Conservation (phyloP, 2,113 vertebrate genomes). For the Labeo catla region DNA sequence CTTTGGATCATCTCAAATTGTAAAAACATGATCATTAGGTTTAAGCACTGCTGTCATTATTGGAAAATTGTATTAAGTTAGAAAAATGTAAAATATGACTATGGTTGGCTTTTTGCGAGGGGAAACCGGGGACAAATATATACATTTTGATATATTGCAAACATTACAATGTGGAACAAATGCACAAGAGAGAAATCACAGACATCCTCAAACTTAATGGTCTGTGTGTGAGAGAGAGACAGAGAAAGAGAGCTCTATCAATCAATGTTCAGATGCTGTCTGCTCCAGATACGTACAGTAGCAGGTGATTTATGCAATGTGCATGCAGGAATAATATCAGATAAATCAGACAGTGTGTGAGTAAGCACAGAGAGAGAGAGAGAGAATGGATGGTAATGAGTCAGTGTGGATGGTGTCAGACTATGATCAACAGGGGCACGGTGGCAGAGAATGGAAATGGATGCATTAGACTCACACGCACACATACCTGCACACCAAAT, state of each 20-base stretch:
- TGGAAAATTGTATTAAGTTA: not conserved
- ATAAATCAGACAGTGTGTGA: conserved; percentile 33
- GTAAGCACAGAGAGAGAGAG: conserved; percentile 55
- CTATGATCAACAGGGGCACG: not conserved
- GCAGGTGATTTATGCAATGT: conserved; percentile 41
- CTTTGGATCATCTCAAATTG: not conserved
- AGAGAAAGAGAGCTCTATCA: not conserved
- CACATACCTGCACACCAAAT: conserved; percentile 1
- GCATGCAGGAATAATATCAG: conserved; percentile 32
- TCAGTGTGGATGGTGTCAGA: conserved; percentile 5
- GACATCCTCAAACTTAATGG: not conserved
- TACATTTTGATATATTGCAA: not conserved
- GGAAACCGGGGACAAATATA: not conserved
- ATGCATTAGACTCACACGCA: conserved; percentile 21
- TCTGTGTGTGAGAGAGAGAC: not conserved
- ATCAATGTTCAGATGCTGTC: not conserved
- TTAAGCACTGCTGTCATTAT: not conserved
- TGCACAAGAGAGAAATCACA: conserved; percentile 1
- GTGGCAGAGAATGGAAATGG: conserved; percentile 15
- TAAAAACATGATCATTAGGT: not conserved
- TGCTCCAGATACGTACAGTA: conserved; percentile 47
- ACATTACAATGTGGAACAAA: not conserved
- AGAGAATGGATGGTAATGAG: conserved; percentile 35
- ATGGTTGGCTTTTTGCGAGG: not conserved
- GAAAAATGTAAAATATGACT: not conserved